Evolutionary conservation across 2,113 vertebrate species (phyloP).

Genomic region (Setophaga coronata): DNA sequence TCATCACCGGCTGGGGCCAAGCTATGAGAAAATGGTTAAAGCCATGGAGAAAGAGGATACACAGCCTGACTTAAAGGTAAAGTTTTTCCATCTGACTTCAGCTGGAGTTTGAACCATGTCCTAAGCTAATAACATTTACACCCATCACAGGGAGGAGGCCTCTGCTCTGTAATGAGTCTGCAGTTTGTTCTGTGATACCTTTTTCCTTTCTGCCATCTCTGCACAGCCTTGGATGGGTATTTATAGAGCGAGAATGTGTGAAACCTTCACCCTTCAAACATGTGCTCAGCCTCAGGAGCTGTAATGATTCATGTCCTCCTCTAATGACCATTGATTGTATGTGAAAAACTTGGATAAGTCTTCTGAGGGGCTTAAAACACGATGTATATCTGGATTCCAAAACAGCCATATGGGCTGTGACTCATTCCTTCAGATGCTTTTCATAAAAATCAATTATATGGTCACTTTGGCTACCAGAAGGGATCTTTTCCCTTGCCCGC

Average conservation of each 20-base stretch:
- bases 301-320: slow-evolving; percentile 54
- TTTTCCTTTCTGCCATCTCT: background rate
- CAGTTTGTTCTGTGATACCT: background rate
- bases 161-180: slow-evolving; percentile 18
- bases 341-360: slow-evolving; percentile 44
- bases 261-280: slow-evolving; percentile 17
- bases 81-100: slow-evolving; percentile 43
- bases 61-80: background rate
- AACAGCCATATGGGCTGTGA: slow-evolving; percentile 49
- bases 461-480: slow-evolving; percentile 43
- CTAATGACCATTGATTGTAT: slow-evolving; percentile 54
- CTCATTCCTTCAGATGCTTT: slow-evolving; percentile 47
- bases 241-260: slow-evolving; percentile 47
- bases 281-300: background rate
- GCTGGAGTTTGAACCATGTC: background rate
- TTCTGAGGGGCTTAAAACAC: slow-evolving; percentile 28
- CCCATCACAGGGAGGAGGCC: background rate
- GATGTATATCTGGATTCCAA: slow-evolving; percentile 12
- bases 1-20: background rate
- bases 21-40: slow-evolving; percentile 53
- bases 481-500: background rate
- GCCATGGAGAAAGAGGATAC: slow-evolving; percentile 43
- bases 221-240: background rate
- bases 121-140: slow-evolving; percentile 49
- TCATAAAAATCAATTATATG: slow-evolving; percentile 35